phyloP scores from a whole-genome alignment of 2,797 vertebrate species.

The Lemur catta region DNA sequence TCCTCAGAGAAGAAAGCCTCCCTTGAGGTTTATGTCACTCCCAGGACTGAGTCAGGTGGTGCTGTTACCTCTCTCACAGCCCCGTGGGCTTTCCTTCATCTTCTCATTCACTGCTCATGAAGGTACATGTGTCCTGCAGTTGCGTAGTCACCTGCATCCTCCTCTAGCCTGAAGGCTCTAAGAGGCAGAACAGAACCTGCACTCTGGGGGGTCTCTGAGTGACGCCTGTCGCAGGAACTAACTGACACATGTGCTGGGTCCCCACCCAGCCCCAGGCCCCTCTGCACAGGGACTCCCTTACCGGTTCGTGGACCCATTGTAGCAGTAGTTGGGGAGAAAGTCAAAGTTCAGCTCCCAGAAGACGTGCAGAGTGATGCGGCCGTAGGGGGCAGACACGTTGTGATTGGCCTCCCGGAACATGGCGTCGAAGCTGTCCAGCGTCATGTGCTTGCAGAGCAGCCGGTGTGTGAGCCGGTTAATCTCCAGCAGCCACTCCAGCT shows the following conservation, averaged over 20 bases:
- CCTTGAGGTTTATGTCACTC: neutral
- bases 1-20: neutral
- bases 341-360: constrained; percentile 96
- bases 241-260: neutral
- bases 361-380: constrained; percentile 93
- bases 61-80: neutral
- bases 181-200: neutral
- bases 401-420: constrained; percentile 96
- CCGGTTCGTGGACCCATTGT: constrained; percentile 94
- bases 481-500: constrained; percentile 93
- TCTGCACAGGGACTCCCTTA: constrained; percentile 70
- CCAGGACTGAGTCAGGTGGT: neutral
- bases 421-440: constrained; percentile 93
- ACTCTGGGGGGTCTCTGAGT: neutral
- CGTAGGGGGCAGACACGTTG: constrained; percentile 92
- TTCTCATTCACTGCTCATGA: neutral
- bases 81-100: neutral
- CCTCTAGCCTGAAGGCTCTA: neutral
- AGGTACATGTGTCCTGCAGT: accelerated
- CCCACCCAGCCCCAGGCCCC: accelerated
- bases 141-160: neutral
- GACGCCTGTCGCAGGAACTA: neutral
- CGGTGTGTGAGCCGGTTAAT: constrained; percentile 93
- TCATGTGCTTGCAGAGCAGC: constrained; percentile 93
- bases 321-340: constrained; percentile 95